Conservation (phyloP, 2,113 vertebrate species). For the Emydura subglobosa region DNA sequence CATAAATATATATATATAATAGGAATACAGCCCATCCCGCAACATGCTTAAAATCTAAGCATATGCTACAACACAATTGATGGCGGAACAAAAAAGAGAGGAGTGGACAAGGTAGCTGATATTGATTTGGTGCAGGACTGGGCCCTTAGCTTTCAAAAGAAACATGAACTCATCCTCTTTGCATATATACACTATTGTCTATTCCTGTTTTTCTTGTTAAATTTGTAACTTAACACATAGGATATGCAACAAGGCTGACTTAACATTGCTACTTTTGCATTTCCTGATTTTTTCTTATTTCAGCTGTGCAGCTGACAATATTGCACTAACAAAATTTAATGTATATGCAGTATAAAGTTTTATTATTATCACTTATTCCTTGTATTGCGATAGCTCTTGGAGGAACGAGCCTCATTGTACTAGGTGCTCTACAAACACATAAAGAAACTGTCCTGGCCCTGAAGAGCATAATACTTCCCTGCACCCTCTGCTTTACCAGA, state of each 20-base stretch:
- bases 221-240: background rate
- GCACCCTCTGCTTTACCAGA: background rate
- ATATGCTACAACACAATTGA: background rate
- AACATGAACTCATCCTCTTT: background rate
- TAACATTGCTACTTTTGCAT: background rate
- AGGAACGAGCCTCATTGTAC: background rate
- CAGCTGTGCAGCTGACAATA: background rate
- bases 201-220: background rate
- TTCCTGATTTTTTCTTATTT: background rate
- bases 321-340: background rate
- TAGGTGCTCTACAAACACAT: background rate
- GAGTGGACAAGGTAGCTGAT: background rate
- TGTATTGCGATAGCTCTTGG: background rate
- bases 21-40: background rate
- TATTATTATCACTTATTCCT: background rate
- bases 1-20: background rate
- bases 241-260: background rate
- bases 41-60: background rate
- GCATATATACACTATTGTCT: background rate
- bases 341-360: background rate
- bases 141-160: background rate
- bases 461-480: background rate
- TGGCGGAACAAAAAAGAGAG: background rate
- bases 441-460: background rate
- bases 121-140: background rate